Conservation (phyloP, 2,113 vertebrate species). For the Trematocara variabile region DNA sequence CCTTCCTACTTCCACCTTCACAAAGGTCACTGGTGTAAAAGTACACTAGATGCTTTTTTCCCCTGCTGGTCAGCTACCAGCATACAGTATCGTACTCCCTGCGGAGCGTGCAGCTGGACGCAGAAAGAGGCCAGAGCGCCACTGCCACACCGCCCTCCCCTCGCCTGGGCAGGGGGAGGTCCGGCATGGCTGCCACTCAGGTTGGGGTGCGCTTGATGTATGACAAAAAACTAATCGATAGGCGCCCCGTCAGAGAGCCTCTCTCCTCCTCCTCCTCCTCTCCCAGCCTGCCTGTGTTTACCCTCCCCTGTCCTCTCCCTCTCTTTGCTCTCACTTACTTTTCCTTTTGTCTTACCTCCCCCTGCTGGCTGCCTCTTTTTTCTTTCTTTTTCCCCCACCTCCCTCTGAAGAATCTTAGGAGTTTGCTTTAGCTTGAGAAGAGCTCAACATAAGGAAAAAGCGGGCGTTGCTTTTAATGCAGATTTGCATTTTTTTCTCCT, state of each 20-base stretch:
- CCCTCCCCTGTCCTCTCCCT: background rate
- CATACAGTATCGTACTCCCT: background rate
- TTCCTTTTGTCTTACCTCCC: slow-evolving; percentile 95
- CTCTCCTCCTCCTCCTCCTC: background rate
- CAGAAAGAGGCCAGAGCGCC: background rate
- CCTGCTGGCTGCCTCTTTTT: slow-evolving; percentile 84
- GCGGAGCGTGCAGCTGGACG: background rate
- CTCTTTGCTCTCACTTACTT: slow-evolving; percentile 49
- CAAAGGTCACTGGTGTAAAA: slow-evolving; percentile 29
- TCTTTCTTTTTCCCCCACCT: background rate
- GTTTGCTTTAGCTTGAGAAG: background rate
- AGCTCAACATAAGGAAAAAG: slow-evolving; percentile 26
- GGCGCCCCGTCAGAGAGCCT: background rate
- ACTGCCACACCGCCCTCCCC: background rate
- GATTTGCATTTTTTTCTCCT: slow-evolving; percentile 15
- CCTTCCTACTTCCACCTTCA: background rate
- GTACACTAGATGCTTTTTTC: background rate
- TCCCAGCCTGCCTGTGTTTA: background rate
- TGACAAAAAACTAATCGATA: slow-evolving; percentile 31
- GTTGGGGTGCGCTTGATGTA: background rate
- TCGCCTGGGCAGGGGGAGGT: background rate
- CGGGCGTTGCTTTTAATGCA: slow-evolving; percentile 22
- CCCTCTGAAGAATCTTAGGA: background rate
- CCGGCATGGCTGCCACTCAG: background rate
- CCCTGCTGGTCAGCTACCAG: background rate